Evolutionary conservation across 2,888 invertebrate species (phyloP).

Genomic region (Lithophane ornitopus): DNA sequence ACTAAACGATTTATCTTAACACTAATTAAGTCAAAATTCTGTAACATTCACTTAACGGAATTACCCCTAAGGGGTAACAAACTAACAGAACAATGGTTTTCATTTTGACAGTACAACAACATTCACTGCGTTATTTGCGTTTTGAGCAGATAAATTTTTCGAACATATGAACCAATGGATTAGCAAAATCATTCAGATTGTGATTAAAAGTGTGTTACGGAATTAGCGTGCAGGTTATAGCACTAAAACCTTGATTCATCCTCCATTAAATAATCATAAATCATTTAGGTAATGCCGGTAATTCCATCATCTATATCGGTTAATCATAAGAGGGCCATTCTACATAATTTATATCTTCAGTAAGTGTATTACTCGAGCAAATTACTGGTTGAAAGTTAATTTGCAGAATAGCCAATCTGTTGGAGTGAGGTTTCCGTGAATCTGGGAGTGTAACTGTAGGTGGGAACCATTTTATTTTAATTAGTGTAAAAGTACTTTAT

Average conservation of each 20-base stretch:
- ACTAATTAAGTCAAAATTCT: no score
- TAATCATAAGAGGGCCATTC: conserved; percentile 41
- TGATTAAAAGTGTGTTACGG: no score
- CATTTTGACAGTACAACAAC: no score
- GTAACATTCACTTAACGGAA: no score
- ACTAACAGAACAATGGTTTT: no score
- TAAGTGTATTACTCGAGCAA: conserved; percentile 53
- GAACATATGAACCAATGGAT: no score
- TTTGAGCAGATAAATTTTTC: no score
- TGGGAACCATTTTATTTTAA: conserved; percentile 22
- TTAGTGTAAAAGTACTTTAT: neutral
- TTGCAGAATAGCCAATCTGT: conserved; percentile 54
- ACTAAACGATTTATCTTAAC: no score
- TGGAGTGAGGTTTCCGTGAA: conserved; percentile 40
- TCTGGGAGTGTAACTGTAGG: conserved; percentile 15
- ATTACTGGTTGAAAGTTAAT: conserved; percentile 58
- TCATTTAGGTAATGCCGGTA: conserved; percentile 33
- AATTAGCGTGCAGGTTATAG: neutral
- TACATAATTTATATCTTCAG: conserved; percentile 52
- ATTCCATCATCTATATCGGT: conserved; percentile 20
- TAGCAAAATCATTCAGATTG: no score
- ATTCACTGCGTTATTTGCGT: no score
- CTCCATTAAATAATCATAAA: conserved; percentile 54
- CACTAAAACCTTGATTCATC: conserved; percentile 15
- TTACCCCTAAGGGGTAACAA: no score